These are phyloP conservation scores for Lepidocyrtinus sp. DNA, from an alignment of 2,888 invertebrate genomes.

Conservation along the genomic window DNA sequence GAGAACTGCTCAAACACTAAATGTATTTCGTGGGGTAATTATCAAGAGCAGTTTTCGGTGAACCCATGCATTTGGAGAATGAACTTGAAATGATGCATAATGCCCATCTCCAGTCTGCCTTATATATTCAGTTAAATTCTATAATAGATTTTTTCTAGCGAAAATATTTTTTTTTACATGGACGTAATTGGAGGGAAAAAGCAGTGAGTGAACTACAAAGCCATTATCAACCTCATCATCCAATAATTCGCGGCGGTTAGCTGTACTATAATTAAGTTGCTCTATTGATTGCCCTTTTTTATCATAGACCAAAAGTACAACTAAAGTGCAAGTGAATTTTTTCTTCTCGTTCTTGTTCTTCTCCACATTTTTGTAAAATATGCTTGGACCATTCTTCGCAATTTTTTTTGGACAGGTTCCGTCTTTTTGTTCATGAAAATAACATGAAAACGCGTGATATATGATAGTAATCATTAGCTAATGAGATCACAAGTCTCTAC, in stretches of 20 bases:
- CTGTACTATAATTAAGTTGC: conserved; percentile 48
- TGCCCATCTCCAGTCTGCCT: conserved; percentile 30
- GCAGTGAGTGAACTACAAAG: conserved; percentile 1
- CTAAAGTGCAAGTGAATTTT: too few relatives aligned
- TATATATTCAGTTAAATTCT: conserved; percentile 50
- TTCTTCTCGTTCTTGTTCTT: too few relatives aligned
- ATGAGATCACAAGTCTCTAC: conserved; percentile 59
- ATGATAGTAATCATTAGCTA: conserved; percentile 60
- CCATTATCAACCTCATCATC: conserved; percentile 19
- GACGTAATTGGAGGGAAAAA: too few relatives aligned
- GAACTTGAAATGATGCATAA: conserved; percentile 46
- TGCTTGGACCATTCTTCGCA: too few relatives aligned
- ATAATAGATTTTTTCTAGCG: not conserved
- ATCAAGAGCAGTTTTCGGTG: not conserved
- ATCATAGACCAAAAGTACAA: too few relatives aligned
- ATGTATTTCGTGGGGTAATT: not conserved
- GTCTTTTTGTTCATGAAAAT: conserved; percentile 40
- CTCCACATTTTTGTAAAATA: too few relatives aligned
- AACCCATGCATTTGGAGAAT: conserved; percentile 29
- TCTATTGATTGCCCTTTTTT: conserved; percentile 47
- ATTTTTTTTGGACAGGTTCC: conserved; percentile 53
- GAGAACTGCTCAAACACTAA: too few relatives aligned
- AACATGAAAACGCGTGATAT: conserved; percentile 52
- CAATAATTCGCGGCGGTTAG: conserved; percentile 25
- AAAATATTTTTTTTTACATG: too few relatives aligned